Evolutionary conservation across 2,888 invertebrate species (phyloP).

Genomic region (Ophion costatus): DNA sequence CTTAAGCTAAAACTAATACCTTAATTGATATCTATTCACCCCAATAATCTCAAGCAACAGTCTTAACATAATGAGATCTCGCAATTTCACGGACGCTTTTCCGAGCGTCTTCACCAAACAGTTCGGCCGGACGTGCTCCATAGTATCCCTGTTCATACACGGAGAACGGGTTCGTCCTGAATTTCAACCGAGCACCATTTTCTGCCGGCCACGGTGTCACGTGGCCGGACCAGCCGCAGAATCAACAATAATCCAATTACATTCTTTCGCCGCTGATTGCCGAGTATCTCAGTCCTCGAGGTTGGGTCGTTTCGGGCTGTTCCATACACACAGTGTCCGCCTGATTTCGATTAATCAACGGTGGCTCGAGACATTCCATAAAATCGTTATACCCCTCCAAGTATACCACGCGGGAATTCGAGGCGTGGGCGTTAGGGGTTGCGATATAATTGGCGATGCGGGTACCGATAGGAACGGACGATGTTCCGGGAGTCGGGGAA

Average conservation of each 20-base stretch:
- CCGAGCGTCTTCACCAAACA: background rate
- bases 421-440: background rate
- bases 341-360: background rate
- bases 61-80: background rate
- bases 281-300: no score
- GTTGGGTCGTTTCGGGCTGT: no score
- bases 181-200: background rate
- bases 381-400: constrained; percentile 21
- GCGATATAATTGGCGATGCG: constrained; percentile 37
- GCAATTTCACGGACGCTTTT: background rate
- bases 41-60: no score
- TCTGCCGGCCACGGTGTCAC: background rate
- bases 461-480: background rate
- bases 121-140: background rate
- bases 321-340: no score
- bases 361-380: background rate
- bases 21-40: no score
- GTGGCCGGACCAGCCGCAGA: background rate
- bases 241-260: background rate
- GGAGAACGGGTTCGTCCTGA: background rate
- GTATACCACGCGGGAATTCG: background rate
- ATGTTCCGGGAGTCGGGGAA: background rate
- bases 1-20: no score
- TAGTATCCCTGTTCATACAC: background rate
- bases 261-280: constrained; percentile 2